Evolutionary conservation across 2,888 invertebrate species (phyloP).

Genomic region (Gerris lacustris): DNA sequence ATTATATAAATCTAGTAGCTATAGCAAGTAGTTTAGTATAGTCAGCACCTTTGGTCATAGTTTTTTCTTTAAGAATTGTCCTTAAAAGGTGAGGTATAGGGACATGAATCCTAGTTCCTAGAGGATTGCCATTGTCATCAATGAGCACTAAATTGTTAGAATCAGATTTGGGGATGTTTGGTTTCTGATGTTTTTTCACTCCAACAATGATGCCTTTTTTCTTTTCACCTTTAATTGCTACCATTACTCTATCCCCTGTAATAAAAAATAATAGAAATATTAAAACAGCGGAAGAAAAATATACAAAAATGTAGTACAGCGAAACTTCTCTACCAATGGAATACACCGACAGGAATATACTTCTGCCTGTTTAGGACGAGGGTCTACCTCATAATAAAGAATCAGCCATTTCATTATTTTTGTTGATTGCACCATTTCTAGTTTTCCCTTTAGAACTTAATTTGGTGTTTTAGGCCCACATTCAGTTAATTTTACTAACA

Average conservation of each 20-base stretch:
- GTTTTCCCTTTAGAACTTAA: no score
- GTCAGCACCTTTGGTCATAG: conserved; percentile 69
- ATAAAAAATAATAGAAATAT: conserved; percentile 40
- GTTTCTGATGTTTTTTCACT: conserved; percentile 64
- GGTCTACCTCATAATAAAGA: no score
- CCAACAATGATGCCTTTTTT: conserved; percentile 87
- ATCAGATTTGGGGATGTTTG: conserved; percentile 80
- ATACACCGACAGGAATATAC: no score
- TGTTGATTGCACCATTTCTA: no score
- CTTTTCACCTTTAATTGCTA: conserved; percentile 91
- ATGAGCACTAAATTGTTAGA: conserved; percentile 92
- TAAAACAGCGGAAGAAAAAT: background rate
- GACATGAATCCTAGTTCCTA: conserved; percentile 88
- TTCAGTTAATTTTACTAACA: no score
- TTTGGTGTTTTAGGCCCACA: no score
- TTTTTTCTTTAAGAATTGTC: conserved; percentile 68
- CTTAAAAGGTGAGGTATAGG: conserved; percentile 85
- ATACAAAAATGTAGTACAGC: conserved; percentile 22
- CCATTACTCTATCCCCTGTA: conserved; percentile 73
- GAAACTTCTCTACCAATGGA: no score
- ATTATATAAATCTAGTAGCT: conserved; percentile 72
- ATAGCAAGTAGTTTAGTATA: conserved; percentile 86
- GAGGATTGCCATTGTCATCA: conserved; percentile 85
- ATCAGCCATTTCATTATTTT: no score
- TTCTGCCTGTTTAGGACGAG: no score